A percentile compares a stretch with the other conserved stretches of the same genome.
Evolutionary conservation across 2,113 vertebrate genomes (phyloP).

Genomic region (Oreochromis spilurus): DNA sequence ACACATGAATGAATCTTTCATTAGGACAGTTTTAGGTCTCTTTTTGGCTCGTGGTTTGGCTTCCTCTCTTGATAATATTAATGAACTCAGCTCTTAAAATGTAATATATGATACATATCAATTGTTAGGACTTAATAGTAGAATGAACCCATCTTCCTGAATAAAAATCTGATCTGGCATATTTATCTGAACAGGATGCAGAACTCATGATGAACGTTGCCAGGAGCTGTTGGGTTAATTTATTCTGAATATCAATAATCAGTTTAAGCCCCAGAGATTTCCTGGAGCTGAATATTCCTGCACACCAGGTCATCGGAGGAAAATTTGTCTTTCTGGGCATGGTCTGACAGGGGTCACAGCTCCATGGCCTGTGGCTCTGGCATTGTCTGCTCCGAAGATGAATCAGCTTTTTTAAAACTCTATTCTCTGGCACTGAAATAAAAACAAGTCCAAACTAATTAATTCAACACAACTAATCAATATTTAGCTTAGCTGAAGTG

Average conservation of each 20-base stretch:
- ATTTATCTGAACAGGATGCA: constrained; percentile 37
- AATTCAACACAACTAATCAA: constrained; percentile 47
- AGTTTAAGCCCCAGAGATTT: constrained; percentile 19
- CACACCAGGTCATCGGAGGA: neutral
- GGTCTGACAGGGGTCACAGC: constrained; percentile 28
- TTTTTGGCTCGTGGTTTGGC: constrained; percentile 47
- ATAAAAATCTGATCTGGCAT: constrained; percentile 49
- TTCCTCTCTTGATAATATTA: constrained; percentile 68
- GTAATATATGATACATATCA: constrained; percentile 51
- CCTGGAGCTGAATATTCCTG: constrained; percentile 23
- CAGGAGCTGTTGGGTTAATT: constrained; percentile 36
- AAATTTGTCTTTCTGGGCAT: constrained; percentile 27
- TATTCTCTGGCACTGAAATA: constrained; percentile 8
- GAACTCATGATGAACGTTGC: constrained; percentile 15
- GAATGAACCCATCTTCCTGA: constrained; percentile 40
- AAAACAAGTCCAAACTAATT: constrained; percentile 38
- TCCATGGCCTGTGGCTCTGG: constrained; percentile 12
- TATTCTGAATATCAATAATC: constrained; percentile 39
- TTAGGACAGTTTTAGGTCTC: constrained; percentile 61
- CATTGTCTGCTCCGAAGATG: constrained; percentile 37
- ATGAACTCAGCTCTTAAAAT: constrained; percentile 52
- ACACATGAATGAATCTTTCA: constrained; percentile 66
- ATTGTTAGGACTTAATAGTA: constrained; percentile 29
- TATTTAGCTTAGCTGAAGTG: constrained; percentile 35
- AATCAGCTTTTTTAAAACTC: constrained; percentile 52